phyloP scores from a whole-genome alignment of 2,113 vertebrate genomes.

The Tetraodon nigroviridis region DNA sequence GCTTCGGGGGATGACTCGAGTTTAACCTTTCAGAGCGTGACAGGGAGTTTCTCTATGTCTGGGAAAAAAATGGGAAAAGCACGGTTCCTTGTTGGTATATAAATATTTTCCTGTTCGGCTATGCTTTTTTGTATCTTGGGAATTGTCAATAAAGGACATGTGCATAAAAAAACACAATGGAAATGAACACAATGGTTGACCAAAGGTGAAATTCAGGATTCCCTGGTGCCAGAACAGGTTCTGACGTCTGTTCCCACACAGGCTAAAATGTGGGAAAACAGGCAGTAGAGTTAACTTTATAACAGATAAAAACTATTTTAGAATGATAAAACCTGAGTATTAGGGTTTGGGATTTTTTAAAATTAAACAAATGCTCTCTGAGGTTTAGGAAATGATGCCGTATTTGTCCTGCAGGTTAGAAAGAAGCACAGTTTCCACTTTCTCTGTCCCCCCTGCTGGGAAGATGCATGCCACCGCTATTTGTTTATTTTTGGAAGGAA shows the following conservation, averaged over 20 bases:
- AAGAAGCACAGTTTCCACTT: constrained; percentile 20
- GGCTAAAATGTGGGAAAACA: constrained; percentile 25
- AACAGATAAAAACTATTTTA: background rate
- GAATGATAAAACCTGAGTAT: too few species aligned
- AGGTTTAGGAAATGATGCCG: background rate
- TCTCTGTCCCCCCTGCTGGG: constrained; percentile 15
- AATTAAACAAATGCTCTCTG: background rate
- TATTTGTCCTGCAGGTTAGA: background rate
- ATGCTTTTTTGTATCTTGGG: constrained; percentile 64
- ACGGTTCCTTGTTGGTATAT: constrained; percentile 71
- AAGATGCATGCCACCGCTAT: constrained; percentile 54
- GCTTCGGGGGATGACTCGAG: too few species aligned
- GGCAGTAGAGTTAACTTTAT: background rate
- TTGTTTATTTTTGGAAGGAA: constrained; percentile 69
- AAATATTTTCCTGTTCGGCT: constrained; percentile 70
- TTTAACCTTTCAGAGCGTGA: background rate
- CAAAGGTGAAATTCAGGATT: constrained; percentile 57
- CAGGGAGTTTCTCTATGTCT: constrained; percentile 12
- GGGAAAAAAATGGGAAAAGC: constrained; percentile 19
- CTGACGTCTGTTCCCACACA: constrained; percentile 53
- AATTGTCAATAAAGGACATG: constrained; percentile 54
- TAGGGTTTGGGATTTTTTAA: too few species aligned
- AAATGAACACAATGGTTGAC: constrained; percentile 62
- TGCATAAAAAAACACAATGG: constrained; percentile 71
- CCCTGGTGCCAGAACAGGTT: constrained; percentile 48